A percentile compares a stretch with the other conserved stretches of the same genome.
Evolutionary conservation across 2,113 vertebrate species (phyloP).

Genomic region (Archilochus colubris): DNA sequence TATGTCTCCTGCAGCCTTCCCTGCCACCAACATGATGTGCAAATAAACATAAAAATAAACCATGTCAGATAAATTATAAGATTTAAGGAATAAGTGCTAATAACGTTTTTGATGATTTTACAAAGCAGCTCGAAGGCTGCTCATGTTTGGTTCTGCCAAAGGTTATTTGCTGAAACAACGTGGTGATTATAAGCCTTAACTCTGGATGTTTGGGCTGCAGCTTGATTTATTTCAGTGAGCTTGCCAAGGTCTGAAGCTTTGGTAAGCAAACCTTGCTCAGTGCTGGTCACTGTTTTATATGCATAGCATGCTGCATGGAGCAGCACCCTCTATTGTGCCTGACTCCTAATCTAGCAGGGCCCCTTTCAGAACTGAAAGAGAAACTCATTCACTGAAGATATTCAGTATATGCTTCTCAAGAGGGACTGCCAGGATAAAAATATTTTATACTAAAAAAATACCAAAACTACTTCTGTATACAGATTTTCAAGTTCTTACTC

Average conservation of each 20-base stretch:
- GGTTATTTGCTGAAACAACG: neutral
- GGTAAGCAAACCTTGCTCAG: neutral
- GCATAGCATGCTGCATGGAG: neutral
- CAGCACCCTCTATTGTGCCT: neutral
- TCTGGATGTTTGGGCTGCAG: constrained; percentile 3
- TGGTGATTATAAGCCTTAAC: neutral
- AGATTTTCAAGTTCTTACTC: neutral
- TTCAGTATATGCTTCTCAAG: neutral
- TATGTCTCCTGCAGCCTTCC: neutral
- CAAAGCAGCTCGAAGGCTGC: neutral
- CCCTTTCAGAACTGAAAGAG: neutral
- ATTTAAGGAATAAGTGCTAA: constrained; percentile 1
- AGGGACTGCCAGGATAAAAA: neutral
- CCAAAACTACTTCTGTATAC: neutral
- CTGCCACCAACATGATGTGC: neutral
- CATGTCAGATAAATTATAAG: neutral
- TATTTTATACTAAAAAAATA: neutral
- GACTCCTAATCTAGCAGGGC: neutral
- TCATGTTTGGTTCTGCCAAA: neutral
- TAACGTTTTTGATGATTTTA: neutral
- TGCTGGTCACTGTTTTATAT: constrained; percentile 21
- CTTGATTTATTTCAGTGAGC: neutral
- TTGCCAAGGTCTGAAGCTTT: constrained; percentile 10
- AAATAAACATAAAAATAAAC: constrained; percentile 6
- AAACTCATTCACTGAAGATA: neutral